These are phyloP conservation scores for Cinara cedri DNA, from an alignment of 2,888 invertebrate genomes.

Conservation along the genomic window DNA sequence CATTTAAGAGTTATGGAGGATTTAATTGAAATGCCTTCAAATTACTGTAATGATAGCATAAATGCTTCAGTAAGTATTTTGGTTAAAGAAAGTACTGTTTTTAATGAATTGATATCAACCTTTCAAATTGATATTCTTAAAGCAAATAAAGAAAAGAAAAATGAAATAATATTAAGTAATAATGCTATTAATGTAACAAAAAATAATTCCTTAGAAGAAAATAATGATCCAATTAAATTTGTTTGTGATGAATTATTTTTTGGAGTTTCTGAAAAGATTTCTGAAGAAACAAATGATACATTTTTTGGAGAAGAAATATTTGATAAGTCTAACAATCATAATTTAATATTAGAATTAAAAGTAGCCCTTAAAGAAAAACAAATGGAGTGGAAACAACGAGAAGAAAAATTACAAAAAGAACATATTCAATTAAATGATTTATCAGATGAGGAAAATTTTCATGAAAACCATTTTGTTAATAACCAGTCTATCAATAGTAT, in stretches of 20 bases:
- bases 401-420: constrained; percentile 28
- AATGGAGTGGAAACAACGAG: constrained; percentile 38
- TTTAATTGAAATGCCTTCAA: constrained; percentile 10
- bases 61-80: constrained; percentile 33
- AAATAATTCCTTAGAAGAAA: neutral
- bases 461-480: neutral
- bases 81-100: constrained; percentile 24
- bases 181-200: neutral
- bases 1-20: constrained; percentile 36
- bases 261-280: constrained; percentile 34
- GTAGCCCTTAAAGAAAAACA: constrained; percentile 41
- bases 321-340: constrained; percentile 32
- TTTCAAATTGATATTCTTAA: constrained; percentile 38
- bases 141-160: neutral
- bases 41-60: neutral
- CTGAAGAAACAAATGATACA: neutral
- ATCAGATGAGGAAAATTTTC: neutral
- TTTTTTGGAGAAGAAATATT: constrained; percentile 18
- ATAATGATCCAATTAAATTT: neutral
- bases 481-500: neutral
- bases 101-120: constrained; percentile 40
- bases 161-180: neutral
- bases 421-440: constrained; percentile 10
- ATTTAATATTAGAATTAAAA: constrained; percentile 45
- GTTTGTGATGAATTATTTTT: constrained; percentile 41